phyloP scores from a whole-genome alignment of 2,113 vertebrate genomes.

The Chlorodrepanis virens region DNA sequence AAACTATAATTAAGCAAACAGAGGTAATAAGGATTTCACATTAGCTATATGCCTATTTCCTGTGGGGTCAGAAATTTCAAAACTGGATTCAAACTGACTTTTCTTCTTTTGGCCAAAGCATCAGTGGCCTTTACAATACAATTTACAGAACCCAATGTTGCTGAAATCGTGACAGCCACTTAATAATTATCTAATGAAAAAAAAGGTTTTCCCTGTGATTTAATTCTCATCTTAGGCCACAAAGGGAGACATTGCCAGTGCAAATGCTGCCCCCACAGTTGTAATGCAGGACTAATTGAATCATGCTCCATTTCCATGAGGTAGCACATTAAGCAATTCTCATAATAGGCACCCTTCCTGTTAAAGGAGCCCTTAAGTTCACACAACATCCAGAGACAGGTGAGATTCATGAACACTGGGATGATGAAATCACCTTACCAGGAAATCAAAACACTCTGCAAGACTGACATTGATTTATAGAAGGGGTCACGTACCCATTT shows the following conservation, averaged over 20 bases:
- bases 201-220: not conserved
- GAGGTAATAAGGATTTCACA: not conserved
- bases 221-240: not conserved
- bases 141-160: not conserved
- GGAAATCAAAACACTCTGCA: not conserved
- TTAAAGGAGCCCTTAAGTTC: not conserved
- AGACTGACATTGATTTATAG: not conserved
- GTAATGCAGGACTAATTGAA: not conserved
- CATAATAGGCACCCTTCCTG: not conserved
- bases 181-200: not conserved
- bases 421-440: not conserved
- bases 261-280: not conserved
- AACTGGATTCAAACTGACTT: not conserved
- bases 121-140: not conserved
- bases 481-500: not conserved
- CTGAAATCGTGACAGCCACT: not conserved
- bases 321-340: not conserved
- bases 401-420: not conserved
- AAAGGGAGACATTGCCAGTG: not conserved
- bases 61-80: not conserved
- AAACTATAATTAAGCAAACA: not conserved
- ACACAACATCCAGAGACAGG: not conserved
- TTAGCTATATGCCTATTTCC: not conserved
- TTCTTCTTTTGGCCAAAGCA: not conserved
- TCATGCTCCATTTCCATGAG: not conserved